Evolutionary conservation across 2,888 invertebrate species (phyloP).

Genomic region (Nudaria mundana): DNA sequence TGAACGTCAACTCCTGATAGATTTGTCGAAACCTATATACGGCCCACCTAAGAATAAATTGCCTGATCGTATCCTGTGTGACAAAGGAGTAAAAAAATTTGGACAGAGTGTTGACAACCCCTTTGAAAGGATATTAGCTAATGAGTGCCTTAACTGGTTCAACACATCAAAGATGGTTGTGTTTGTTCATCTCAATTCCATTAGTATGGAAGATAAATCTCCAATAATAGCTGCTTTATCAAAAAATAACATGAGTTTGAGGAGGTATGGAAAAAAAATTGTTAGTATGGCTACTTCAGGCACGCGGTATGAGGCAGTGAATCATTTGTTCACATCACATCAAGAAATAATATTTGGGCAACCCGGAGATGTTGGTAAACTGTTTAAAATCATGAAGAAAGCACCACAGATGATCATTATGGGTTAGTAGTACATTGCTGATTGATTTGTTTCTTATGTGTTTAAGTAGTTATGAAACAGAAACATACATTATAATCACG

Average conservation of each 20-base stretch:
- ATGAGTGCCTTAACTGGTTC: constrained; percentile 86
- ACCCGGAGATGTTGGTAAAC: constrained; percentile 80
- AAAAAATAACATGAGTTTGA: constrained; percentile 85
- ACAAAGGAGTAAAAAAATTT: constrained; percentile 42
- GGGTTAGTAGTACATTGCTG: constrained; percentile 64
- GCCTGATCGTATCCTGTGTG: constrained; percentile 78
- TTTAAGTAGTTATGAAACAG: no score
- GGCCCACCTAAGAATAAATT: constrained; percentile 64
- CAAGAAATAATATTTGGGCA: constrained; percentile 86
- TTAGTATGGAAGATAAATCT: constrained; percentile 83
- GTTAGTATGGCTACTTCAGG: constrained; percentile 83
- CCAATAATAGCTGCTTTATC: constrained; percentile 83
- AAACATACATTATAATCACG: no score
- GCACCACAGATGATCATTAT: constrained; percentile 86
- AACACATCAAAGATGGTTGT: constrained; percentile 86
- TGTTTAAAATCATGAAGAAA: constrained; percentile 85
- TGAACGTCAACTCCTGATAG: constrained; percentile 83
- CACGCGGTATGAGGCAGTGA: constrained; percentile 85
- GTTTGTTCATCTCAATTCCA: constrained; percentile 87
- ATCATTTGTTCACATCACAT: constrained; percentile 83
- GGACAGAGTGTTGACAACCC: constrained; percentile 81
- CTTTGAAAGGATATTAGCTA: constrained; percentile 86
- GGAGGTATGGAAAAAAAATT: constrained; percentile 84
- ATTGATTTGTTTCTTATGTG: background rate
- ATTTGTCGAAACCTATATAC: constrained; percentile 84